Conservation (phyloP, 2,888 invertebrate genomes). For the Hydroisotoma schaefferi region DNA sequence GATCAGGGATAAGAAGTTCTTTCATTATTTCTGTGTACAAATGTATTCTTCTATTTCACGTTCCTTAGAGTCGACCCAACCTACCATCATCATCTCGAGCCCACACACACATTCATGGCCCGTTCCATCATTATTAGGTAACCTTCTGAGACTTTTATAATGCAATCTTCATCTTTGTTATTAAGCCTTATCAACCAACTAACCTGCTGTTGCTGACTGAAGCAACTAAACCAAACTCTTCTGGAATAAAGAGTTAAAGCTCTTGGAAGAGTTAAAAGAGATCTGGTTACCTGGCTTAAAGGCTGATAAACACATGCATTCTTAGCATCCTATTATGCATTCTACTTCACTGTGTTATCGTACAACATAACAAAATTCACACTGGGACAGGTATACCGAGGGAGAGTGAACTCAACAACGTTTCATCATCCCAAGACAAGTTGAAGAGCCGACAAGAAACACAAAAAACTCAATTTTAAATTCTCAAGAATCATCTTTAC, state of each 20-base stretch:
- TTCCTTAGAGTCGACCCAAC: not conserved
- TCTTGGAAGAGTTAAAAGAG: not conserved
- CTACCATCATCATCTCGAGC: not conserved
- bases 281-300: not conserved
- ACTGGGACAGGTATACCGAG: too few species aligned
- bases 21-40: not conserved
- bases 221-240: not conserved
- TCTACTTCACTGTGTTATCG: too few species aligned
- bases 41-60: not conserved
- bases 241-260: not conserved
- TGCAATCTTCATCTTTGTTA: not conserved
- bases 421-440: not conserved
- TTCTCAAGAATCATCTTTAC: not conserved
- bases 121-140: not conserved
- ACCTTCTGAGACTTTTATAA: not conserved
- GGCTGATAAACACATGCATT: not conserved
- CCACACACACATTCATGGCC: not conserved
- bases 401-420: not conserved
- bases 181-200: not conserved
- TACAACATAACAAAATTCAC: too few species aligned
- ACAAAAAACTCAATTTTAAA: not conserved
- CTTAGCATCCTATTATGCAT: not conserved
- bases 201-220: too few species aligned
- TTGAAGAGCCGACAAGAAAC: not conserved
- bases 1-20: conserved; percentile 1